These are phyloP conservation scores for Oithona nana DNA, from an alignment of 2,888 invertebrate genomes.

Conservation along the genomic window DNA sequence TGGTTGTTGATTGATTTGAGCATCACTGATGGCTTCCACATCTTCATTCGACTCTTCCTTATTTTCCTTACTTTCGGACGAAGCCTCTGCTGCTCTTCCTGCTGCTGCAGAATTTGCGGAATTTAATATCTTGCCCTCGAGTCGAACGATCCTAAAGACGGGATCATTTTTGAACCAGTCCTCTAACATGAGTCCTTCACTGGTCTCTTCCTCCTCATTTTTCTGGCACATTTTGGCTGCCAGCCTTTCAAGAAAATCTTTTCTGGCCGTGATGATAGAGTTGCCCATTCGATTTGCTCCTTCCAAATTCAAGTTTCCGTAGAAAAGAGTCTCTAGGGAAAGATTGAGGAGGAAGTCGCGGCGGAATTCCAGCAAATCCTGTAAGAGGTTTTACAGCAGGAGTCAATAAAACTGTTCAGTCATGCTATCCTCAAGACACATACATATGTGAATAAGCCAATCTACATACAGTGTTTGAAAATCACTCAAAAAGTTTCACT, in stretches of 20 bases:
- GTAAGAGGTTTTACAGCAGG: too few species aligned
- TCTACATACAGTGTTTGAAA: too few species aligned
- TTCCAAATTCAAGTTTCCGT: constrained; percentile 1
- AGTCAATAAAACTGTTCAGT: too few species aligned
- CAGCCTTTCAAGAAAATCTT: neutral
- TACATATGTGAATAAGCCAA: too few species aligned
- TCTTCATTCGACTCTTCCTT: neutral
- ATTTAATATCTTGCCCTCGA: neutral
- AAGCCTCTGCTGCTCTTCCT: neutral
- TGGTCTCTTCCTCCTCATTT: neutral
- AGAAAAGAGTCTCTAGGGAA: constrained; percentile 9
- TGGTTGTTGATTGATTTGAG: too few species aligned
- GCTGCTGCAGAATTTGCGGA: too few species aligned
- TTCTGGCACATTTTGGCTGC: neutral
- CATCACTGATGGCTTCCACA: neutral
- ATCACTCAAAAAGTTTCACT: too few species aligned
- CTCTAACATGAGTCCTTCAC: neutral
- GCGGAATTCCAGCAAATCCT: neutral
- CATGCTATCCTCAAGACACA: too few species aligned
- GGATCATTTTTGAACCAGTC: constrained; percentile 13
- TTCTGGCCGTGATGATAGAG: neutral
- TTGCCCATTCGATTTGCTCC: neutral
- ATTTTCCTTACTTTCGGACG: neutral
- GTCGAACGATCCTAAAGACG: neutral
- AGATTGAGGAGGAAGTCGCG: neutral